A percentile compares a stretch with the other conserved stretches of the same genome.
Conservation (phyloP, 2,113 vertebrate species). For the Aepyceros melampus region DNA sequence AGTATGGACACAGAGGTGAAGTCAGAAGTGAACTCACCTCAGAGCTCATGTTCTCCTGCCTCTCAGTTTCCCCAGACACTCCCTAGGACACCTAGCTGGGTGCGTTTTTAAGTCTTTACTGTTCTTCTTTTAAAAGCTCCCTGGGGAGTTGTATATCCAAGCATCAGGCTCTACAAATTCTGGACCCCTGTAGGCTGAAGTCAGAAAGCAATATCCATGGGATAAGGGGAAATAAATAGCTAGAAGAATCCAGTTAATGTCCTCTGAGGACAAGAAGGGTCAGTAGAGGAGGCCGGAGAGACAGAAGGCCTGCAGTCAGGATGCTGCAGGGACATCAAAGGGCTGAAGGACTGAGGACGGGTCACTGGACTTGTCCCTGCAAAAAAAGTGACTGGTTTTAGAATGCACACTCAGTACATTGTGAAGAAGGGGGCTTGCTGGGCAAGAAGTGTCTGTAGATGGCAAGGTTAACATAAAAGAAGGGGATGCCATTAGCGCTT, state of each 20-base stretch:
- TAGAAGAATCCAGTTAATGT: not conserved
- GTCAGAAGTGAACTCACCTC: not conserved
- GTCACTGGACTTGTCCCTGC: not conserved
- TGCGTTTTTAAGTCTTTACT: not conserved
- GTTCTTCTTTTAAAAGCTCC: not conserved
- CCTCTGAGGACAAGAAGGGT: not conserved
- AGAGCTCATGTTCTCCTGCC: not conserved
- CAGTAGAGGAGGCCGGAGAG: not conserved
- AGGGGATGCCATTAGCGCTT: not conserved
- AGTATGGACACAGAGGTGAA: not conserved
- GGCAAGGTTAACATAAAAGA: not conserved
- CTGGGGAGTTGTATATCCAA: not conserved
- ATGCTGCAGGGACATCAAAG: constrained; percentile 18
- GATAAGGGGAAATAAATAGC: not conserved
- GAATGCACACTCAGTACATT: not conserved
- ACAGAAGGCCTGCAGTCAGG: not conserved
- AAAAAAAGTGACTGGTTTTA: not conserved
- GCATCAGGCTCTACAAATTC: not conserved
- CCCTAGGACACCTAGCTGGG: not conserved
- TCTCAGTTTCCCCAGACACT: not conserved
- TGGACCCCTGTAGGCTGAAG: not conserved
- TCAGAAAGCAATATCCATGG: not conserved
- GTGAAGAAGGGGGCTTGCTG: not conserved
- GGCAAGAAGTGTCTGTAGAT: not conserved
- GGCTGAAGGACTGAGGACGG: not conserved